Percentiles rank a stretch among this genome's conserved stretches.
Conservation (phyloP, 1,140 invertebrate genomes). For the Lutraria rhynchaena region DNA sequence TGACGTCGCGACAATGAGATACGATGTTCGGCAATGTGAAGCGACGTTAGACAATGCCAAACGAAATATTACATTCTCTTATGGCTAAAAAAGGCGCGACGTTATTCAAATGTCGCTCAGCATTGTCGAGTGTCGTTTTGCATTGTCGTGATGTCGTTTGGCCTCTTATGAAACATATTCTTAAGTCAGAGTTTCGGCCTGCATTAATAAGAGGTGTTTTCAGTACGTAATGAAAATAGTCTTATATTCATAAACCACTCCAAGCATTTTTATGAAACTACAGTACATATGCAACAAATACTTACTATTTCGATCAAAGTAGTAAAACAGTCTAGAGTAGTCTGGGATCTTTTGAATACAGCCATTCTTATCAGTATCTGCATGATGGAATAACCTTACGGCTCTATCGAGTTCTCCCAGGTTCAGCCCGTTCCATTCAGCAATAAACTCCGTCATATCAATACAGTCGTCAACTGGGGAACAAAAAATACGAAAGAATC, state of each 20-base stretch:
- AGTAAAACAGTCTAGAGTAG: conserved; percentile 60
- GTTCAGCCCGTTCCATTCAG: conserved; percentile 43
- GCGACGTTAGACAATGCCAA: too few species aligned
- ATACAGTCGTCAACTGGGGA: conserved; percentile 53
- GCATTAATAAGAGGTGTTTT: too few species aligned
- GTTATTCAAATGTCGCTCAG: too few species aligned
- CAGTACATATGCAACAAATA: background rate
- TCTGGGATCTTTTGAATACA: conserved; percentile 55
- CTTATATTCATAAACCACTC: background rate
- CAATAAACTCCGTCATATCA: conserved; percentile 56
- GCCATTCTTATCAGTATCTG: conserved; percentile 63
- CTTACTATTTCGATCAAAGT: conserved; percentile 64
- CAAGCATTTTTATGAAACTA: background rate
- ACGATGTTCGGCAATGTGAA: too few species aligned
- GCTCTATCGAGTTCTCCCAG: conserved; percentile 56
- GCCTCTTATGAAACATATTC: too few species aligned
- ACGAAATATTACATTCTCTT: too few species aligned
- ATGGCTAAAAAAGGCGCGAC: too few species aligned
- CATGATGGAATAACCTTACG: conserved; percentile 59
- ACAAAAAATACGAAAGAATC: too few species aligned
- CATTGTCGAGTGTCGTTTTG: too few species aligned
- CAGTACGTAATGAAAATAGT: background rate
- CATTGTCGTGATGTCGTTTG: too few species aligned
- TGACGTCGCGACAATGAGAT: too few species aligned
- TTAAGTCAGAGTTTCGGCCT: too few species aligned